Conservation (phyloP, 1,140 invertebrate genomes). For the Hyles vespertilio region DNA sequence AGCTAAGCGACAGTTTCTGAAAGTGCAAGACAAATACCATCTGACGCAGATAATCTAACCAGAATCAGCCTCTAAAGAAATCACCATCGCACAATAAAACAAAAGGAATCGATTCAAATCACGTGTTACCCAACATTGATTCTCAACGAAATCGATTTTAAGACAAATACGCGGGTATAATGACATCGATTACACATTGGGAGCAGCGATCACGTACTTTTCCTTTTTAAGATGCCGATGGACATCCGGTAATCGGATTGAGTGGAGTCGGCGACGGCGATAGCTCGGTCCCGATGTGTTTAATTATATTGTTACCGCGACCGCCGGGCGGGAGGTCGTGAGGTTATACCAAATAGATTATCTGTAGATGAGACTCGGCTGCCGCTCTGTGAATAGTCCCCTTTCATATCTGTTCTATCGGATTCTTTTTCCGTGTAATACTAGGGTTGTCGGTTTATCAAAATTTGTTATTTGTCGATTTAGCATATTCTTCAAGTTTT, state of each 20-base stretch:
- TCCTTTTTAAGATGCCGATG: conserved; percentile 48
- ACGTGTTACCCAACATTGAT: no score
- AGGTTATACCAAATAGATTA: conserved; percentile 73
- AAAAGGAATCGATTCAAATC: no score
- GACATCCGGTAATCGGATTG: conserved; percentile 46
- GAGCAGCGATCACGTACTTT: conserved; percentile 51
- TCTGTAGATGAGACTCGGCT: conserved; percentile 64
- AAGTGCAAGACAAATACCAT: no score
- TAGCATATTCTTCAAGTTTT: no score
- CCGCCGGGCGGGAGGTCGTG: conserved; percentile 58
- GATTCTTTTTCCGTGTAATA: conserved; percentile 43
- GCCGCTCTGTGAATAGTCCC: conserved; percentile 63
- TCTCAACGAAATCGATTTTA: conserved; percentile 6
- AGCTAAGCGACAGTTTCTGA: no score
- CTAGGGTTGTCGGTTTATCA: no score
- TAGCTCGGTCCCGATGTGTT: conserved; percentile 45
- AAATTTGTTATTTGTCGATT: no score
- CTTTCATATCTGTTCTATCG: conserved; percentile 61
- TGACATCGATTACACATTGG: conserved; percentile 53
- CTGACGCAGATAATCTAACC: no score
- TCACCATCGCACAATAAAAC: no score
- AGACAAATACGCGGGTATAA: conserved; percentile 36
- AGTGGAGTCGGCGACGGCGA: conserved; percentile 31
- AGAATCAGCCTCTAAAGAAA: no score
- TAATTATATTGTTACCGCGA: conserved; percentile 73